Evolutionary conservation across 2,113 vertebrate genomes (phyloP).

Genomic region (Myanophis thanlyinensis): DNA sequence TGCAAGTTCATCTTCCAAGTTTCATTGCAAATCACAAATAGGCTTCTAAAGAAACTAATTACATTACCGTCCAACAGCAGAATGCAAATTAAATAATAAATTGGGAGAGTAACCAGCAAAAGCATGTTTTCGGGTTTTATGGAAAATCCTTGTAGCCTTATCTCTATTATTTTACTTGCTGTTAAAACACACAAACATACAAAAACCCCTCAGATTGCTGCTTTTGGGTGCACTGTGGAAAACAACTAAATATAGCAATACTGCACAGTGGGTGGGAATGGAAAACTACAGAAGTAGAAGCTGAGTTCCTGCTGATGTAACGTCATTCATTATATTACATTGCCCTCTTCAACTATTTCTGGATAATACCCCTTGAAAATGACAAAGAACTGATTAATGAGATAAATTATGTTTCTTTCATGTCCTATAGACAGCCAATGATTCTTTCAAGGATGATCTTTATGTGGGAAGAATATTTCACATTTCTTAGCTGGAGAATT

Average conservation of each 20-base stretch:
- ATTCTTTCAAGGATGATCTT: conserved; percentile 50
- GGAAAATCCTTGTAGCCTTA: conserved; percentile 62
- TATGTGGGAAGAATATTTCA: conserved; percentile 44
- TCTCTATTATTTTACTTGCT: conserved; percentile 60
- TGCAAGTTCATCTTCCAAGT: conserved; percentile 50
- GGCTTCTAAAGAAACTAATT: neutral
- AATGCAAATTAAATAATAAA: conserved; percentile 35
- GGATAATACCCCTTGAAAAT: conserved; percentile 54
- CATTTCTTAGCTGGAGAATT: conserved; percentile 27
- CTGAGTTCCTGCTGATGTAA: conserved; percentile 65
- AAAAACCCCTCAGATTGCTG: conserved; percentile 55
- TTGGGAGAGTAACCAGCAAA: conserved; percentile 44
- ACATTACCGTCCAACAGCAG: conserved; percentile 29
- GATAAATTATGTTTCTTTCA: conserved; percentile 63
- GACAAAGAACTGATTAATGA: conserved; percentile 70
- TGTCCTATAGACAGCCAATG: conserved; percentile 47
- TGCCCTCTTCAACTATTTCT: conserved; percentile 64
- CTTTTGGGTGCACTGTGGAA: conserved; percentile 67
- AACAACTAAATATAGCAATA: conserved; percentile 79
- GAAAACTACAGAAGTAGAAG: conserved; percentile 75
- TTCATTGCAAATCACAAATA: conserved; percentile 41
- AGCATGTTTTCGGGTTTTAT: conserved; percentile 51
- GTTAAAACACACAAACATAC: conserved; percentile 1
- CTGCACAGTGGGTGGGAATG: conserved; percentile 73
- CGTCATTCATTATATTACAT: conserved; percentile 72